Percentiles rank a stretch among this genome's conserved stretches.
These are phyloP conservation scores for Glyptemys insculpta DNA, from an alignment of 2,797 vertebrate species.

Conservation along the genomic window DNA sequence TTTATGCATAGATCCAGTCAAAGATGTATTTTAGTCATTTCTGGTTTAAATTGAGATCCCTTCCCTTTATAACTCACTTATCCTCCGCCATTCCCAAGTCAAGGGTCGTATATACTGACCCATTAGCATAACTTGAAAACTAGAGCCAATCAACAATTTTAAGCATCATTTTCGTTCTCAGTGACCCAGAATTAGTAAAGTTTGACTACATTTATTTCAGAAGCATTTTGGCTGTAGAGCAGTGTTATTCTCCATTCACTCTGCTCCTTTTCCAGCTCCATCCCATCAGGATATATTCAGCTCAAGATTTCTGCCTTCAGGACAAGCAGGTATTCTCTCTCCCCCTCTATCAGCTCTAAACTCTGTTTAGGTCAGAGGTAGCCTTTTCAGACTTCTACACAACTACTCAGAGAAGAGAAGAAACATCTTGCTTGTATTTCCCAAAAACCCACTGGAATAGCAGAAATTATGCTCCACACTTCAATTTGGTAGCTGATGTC, in stretches of 20 bases:
- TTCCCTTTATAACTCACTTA: too few species aligned
- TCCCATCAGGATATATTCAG: background rate
- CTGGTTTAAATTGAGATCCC: too few species aligned
- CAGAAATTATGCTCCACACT: background rate
- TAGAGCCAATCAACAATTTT: too few species aligned
- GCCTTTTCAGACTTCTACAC: background rate
- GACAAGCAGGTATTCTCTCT: background rate
- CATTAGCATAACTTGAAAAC: too few species aligned
- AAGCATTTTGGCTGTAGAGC: too few species aligned
- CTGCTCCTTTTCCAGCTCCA: background rate
- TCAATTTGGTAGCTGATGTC: background rate
- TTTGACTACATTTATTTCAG: too few species aligned
- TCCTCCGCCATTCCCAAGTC: too few species aligned
- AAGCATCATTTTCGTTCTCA: too few species aligned
- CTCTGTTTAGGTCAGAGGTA: background rate
- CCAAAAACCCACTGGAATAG: background rate
- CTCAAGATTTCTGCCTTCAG: background rate
- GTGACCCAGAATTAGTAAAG: too few species aligned
- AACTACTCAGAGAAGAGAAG: background rate
- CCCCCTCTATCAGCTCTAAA: background rate
- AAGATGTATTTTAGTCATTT: too few species aligned
- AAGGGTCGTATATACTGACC: too few species aligned
- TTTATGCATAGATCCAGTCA: too few species aligned
- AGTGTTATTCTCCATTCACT: background rate
- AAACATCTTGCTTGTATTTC: background rate